Conservation (phyloP, 2,113 vertebrate species). For the Catharus minimus region DNA sequence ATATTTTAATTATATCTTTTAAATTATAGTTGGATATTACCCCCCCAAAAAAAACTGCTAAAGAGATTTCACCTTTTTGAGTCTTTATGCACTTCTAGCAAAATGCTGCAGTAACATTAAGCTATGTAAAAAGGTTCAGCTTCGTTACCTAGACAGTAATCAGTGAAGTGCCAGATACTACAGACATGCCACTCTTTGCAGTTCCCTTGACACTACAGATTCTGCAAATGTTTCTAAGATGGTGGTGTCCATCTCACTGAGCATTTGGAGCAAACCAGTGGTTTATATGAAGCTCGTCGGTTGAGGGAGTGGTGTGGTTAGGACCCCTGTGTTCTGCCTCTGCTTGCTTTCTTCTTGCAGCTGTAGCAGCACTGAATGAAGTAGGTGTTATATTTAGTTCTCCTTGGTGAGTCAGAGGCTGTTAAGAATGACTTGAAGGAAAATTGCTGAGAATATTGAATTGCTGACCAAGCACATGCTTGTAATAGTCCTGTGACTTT, state of each 20-base stretch:
- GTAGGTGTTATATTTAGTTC: not conserved
- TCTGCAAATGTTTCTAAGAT: not conserved
- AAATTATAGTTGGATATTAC: conserved; percentile 2
- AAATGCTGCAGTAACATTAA: not conserved
- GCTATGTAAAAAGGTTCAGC: not conserved
- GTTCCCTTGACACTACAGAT: not conserved
- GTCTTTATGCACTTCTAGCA: not conserved
- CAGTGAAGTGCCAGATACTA: not conserved
- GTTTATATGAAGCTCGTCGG: not conserved
- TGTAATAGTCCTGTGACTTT: not conserved
- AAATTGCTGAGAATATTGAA: not conserved
- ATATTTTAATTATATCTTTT: conserved; percentile 55
- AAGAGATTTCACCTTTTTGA: conserved; percentile 10
- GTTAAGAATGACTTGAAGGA: not conserved
- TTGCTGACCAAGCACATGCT: not conserved
- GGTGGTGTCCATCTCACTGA: not conserved
- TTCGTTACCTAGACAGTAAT: not conserved
- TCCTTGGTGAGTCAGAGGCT: not conserved
- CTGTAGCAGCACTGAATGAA: not conserved
- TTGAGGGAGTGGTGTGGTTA: not conserved
- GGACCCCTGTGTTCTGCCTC: not conserved
- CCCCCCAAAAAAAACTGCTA: not conserved
- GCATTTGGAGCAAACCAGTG: not conserved
- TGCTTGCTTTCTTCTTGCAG: not conserved
- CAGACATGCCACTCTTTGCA: not conserved